Evolutionary conservation across 2,888 invertebrate genomes (phyloP), one percentile per base, ranked within the genome.

Genomic region (Lasioglossum villosulum): DNA sequence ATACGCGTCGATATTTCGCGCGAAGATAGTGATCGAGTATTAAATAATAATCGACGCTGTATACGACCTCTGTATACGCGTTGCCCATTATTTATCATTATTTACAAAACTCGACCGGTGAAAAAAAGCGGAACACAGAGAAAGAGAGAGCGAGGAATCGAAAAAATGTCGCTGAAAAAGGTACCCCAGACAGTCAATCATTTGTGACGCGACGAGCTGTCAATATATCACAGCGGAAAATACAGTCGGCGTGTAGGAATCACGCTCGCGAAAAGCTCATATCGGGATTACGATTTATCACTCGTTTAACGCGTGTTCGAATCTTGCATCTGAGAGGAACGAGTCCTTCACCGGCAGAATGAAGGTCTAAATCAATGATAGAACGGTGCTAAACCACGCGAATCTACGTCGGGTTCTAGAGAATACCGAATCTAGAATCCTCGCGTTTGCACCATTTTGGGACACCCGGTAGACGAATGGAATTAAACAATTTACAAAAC

Each of bases 231-330:
- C 66, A 75, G 75, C 23, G 23, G 76, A 78, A 88, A 88, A 86
- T 80, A 86, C 75, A 86, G 88, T 86, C 82, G 73, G 72, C 52
- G 76, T 80, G 80, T 52, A 23, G 78, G 78, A 88, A 84, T 88
- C 88, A 84, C 84, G 77, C 84, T 82, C 76, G 70, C 72, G 86
- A 71, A 86, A 82, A 86, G 82, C 75, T 81, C 84, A 76, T 86
- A 88, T 86, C 82, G 63, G 73, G 75, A 39, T 75, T 78, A 66
- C 86, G 88, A 88, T 88, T 86, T 86, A 88, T 88, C 87, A 88
- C 74, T 80, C 84, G 82, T 84, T 84, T 84, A 87, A 80, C 84
- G 76, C 82, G 75, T 68, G 77, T 80, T 77, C 75, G 70, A 75
- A 80, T 81, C 77, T 71, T 59, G 56, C 68, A 42, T 78, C 68